Base-by-base conservation (phyloP, 2,797 vertebrate genomes). In the Crenichthys baileyi region DNA sequence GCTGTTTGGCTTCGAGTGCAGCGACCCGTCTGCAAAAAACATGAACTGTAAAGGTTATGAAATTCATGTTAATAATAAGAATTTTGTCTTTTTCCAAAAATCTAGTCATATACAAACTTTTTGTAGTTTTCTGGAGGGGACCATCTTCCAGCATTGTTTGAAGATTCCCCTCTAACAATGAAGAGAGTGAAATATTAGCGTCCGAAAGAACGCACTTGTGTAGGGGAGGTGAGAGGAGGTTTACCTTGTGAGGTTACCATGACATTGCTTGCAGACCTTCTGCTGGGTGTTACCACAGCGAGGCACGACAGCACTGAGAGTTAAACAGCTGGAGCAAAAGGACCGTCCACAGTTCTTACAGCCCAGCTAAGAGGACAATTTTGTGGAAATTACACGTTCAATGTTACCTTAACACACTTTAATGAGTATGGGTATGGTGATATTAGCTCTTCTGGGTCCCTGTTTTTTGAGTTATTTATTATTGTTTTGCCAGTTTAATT, bases 111-210 rank as follows among this genome's bases (percentile, higher is more conserved):
- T 71, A 96, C 97, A 96, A 87, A 99, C 98, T 97, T 99, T 92
- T 98, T 99, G 90, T 98, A 99, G 95, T 99, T 99, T 95, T 98
- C 97, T 85, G 98, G 98, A 50, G 98, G 98, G n/a, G 98, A 99
- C 98, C 98, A 98, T 94, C 94, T 97, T 78, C 95, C 96, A 79
- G 94, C 84, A 90, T 53, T 94, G 83, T 90, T 95, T 83, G 93
- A 82, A 83, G 94, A 78, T 60, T 78, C 88, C 4, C 95, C 94
- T 89, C 98, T 99, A 83, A 39, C 94, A 92, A 81, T 0, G 1
- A 82, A 75, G 11, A 79, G 20, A 53, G 7, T 0, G 4, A 56
- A 16, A 13, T 51, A 11, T 8, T 24, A 50, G 31, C 74, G 29
- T 22, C 72, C 50, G 2, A 36, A 65, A 20, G 18, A 46, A n/a